Base-by-base conservation (phyloP, 2,797 vertebrate species). In the Percopsis omiscomaycus region DNA sequence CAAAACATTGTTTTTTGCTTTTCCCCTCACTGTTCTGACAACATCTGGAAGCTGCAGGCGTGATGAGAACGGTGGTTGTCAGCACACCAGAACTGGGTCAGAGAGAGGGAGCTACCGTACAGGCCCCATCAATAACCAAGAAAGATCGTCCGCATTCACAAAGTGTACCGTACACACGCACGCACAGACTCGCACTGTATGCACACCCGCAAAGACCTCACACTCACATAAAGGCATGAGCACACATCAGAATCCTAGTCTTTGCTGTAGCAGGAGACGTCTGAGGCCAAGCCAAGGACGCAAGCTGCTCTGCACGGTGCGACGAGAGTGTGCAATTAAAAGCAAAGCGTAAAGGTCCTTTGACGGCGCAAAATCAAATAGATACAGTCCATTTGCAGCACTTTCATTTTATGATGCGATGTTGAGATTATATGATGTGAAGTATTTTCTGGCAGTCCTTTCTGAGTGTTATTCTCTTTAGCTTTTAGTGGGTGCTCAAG, bases 1-100 rank as follows among this genome's bases (percentile, higher is more conserved):
- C 37, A 42, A 42, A 42, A 42, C 37, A 42, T 42, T 5, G 37
- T 42, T 42, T 42, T 42, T 42, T 42, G 37, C 74, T 67, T 42
- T 68, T 59, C 51, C 55, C 64, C 67, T 69, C 59, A 32, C 74
- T 59, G 61, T 65, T 59, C 74, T 75, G 76, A 80, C 76, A 77
- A 81, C 74, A 73, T 69, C 75, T 68, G 64, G 75, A 78, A 66
- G 65, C 83, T 84, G 82, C 79, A 68, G 80, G 84, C 72, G 4
- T 70, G 74, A 84, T 75, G 77, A 75, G 76, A 85, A 75, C 70
- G 73, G 65, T 69, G 61, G 82, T 75, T 72, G 81, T 88, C 85
- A 81, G 77, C 68, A 16, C 70, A 74, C 42, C 1, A 78, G 70
- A 94, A 89, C 55, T 77, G 92, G 89, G 89, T 90, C 88, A 90